Evolutionary conservation across 2,113 vertebrate genomes (phyloP), one percentile per base, ranked within the genome.

Genomic region (Thinocorus orbignyianus): DNA sequence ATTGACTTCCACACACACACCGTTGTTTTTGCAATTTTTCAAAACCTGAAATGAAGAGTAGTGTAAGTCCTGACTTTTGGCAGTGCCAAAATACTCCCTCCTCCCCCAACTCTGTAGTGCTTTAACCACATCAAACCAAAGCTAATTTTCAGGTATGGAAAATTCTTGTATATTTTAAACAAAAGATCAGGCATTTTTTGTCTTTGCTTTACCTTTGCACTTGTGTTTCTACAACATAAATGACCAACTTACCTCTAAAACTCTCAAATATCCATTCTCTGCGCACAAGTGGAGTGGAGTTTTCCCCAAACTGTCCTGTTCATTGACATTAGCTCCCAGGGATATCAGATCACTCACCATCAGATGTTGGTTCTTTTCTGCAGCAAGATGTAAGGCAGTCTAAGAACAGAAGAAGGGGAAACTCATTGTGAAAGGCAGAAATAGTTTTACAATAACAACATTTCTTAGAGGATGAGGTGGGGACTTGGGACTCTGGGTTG

Each of bases 331-430:
- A n/a, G 98, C 98, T 24, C 98, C 98, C 13, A 98, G 86, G 24
- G 52, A 84, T 81, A 99, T 98, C 87, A 99, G 97, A 90, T 99
- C 99, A 2, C 97, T 96, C 71, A 98, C 98, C 93, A 99, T 98
- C 44, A 98, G 95, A 57, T 98, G 98, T 17, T 99, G 98, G 96
- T 99, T 99, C 95, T 97, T 98, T 88, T 98, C 97, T 6, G 98
- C 98, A 42, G 99, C 98, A 7, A 98, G 95, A 88, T 98, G 98
- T 11, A 99, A 97, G 6, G 98, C 98, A 26, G 98, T 99, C 99
- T 99, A 86, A 17, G 80, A 69, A 85, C 30, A 81, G 46, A 69
- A 69, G 26, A 73, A 69, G 3, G 39, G 51, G 26, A 71, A 80
- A 81, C 25, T 61, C 7, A 1, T 18, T 37, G 76, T 31, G 65